Evolutionary conservation across 23 tunicate species (phyloP).

Genomic region (Aplidium turbinatum): DNA sequence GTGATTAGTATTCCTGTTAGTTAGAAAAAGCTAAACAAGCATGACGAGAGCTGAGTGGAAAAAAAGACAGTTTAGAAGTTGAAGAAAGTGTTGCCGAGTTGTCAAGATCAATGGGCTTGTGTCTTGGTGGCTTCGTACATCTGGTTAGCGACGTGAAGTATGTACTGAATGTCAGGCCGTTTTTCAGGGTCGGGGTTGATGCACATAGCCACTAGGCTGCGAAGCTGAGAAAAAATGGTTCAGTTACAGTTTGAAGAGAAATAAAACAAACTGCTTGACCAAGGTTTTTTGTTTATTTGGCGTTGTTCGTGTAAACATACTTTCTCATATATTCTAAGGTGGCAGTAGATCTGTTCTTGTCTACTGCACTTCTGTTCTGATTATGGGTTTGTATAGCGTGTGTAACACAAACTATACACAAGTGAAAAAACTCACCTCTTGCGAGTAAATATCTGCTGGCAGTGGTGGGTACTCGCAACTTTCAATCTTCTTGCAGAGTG

Average conservation of each 20-base stretch:
- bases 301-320: background rate
- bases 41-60: too few relatives aligned
- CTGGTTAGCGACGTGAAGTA: conserved; percentile 57
- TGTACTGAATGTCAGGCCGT: conserved; percentile 79
- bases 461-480: conserved; percentile 99
- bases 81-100: too few relatives aligned
- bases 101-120: conserved; percentile 23
- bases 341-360: too few relatives aligned
- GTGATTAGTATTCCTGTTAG: too few relatives aligned
- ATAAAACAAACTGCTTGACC: background rate
- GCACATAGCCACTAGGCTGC: conserved; percentile 73
- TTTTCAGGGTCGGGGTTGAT: conserved; percentile 94
- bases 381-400: too few relatives aligned
- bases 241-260: background rate
- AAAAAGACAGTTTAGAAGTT: too few relatives aligned
- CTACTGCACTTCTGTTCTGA: too few relatives aligned
- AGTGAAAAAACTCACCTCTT: conserved; percentile 64
- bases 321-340: too few relatives aligned
- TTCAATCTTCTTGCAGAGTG: conserved; percentile 95
- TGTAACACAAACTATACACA: too few relatives aligned
- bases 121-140: conserved; percentile 60
- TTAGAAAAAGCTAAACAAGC: too few relatives aligned
- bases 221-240: conserved; percentile 50
- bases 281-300: background rate
- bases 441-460: conserved; percentile 93